phyloP scores from a whole-genome alignment of 2,888 invertebrate species.

The Coronaproctus castanopsis region DNA sequence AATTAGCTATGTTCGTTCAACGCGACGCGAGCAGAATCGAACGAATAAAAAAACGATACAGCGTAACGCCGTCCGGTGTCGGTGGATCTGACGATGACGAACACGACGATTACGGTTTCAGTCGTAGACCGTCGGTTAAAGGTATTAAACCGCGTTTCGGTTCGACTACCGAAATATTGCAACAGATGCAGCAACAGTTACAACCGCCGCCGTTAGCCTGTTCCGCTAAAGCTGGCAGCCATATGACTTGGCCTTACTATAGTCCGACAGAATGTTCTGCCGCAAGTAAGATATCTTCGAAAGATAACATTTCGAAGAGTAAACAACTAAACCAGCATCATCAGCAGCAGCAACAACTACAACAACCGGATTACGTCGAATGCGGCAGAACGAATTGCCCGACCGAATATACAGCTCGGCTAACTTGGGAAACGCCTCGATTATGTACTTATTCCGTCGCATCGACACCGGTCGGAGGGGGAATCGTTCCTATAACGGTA shows the following conservation, averaged over 20 bases:
- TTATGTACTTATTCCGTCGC: too few species aligned
- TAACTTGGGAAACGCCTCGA: not conserved
- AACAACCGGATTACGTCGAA: not conserved
- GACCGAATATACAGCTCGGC: not conserved
- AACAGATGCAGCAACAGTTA: conserved; percentile 40
- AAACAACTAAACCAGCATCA: too few species aligned
- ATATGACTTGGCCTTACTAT: conserved; percentile 45
- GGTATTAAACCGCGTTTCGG: conserved; percentile 75
- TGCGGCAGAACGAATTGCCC: not conserved
- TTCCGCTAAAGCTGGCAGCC: conserved; percentile 21
- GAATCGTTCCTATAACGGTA: not conserved
- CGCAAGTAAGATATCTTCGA: not conserved
- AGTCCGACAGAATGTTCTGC: conserved; percentile 24
- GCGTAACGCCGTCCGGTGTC: conserved; percentile 28
- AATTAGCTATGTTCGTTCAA: conserved; percentile 62
- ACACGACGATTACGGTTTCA: conserved; percentile 75
- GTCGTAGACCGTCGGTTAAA: conserved; percentile 67
- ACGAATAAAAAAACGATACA: conserved; percentile 50
- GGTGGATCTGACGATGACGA: conserved; percentile 40
- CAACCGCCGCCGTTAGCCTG: conserved; percentile 21
- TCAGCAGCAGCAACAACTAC: too few species aligned
- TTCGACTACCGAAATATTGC: conserved; percentile 55
- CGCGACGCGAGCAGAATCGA: conserved; percentile 67
- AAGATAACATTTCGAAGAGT: too few species aligned
- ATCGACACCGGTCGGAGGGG: not conserved